Evolutionary conservation across 1,140 invertebrate genomes (phyloP).

Genomic region (Ceratosolen fusciceps): DNA sequence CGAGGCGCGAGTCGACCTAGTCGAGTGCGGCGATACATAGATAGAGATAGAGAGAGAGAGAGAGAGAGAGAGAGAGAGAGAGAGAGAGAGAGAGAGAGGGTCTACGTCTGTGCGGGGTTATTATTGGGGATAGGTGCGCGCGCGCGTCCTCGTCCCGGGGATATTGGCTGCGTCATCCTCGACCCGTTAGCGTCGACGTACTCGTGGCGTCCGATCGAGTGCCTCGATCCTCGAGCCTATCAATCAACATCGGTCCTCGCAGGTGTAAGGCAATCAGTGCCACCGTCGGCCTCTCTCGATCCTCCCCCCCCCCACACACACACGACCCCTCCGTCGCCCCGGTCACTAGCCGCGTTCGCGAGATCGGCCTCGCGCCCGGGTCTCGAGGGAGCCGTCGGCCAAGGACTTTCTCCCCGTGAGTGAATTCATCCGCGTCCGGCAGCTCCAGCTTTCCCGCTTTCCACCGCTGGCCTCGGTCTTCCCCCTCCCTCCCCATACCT

Average conservation of each 20-base stretch:
- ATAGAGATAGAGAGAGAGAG: background rate
- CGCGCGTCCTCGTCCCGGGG: constrained; percentile 60
- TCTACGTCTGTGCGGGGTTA: background rate
- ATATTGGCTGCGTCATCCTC: constrained; percentile 70
- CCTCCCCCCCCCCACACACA: background rate
- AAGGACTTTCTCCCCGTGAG: constrained; percentile 27
- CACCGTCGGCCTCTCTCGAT: constrained; percentile 59
- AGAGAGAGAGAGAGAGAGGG: constrained; percentile 35
- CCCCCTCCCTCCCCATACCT: too few species aligned
- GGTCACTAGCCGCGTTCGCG: background rate
- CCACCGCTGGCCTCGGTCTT: constrained; percentile 27
- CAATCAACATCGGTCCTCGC: constrained; percentile 67
- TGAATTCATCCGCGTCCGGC: constrained; percentile 10
- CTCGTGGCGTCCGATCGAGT: constrained; percentile 55
- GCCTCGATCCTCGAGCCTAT: constrained; percentile 57
- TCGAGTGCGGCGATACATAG: background rate
- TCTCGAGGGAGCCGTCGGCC: background rate
- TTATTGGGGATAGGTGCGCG: too few species aligned
- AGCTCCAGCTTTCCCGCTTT: constrained; percentile 16
- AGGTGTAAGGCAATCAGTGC: constrained; percentile 67
- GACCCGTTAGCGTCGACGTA: constrained; percentile 66
- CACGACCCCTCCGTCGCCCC: background rate
- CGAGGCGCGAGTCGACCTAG: constrained; percentile 59
- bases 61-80: constrained; percentile 36
- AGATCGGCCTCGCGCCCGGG: background rate